These are phyloP conservation scores for Lindbergichthys nudifrons DNA, from an alignment of 2,797 vertebrate species.

Conservation along the genomic window DNA sequence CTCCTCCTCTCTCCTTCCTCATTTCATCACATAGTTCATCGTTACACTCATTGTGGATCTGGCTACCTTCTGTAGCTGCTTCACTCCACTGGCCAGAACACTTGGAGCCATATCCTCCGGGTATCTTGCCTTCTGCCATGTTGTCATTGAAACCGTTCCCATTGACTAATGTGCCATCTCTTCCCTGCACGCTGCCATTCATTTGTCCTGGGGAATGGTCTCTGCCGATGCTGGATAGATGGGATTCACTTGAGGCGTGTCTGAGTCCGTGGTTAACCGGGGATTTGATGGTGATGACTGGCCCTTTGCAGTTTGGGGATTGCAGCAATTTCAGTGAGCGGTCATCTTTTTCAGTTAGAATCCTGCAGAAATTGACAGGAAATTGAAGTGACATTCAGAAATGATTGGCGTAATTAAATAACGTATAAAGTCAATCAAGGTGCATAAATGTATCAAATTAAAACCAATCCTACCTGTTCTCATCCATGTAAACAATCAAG, in stretches of 20 bases:
- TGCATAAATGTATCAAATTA: not conserved
- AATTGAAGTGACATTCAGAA: not conserved
- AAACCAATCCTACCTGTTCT: constrained; percentile 62
- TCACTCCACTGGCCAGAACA: constrained; percentile 54
- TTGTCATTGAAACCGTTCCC: not conserved
- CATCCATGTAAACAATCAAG: constrained; percentile 65
- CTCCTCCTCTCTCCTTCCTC: constrained; percentile 19
- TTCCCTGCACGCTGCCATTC: not conserved
- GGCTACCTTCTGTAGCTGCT: not conserved
- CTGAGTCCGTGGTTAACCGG: constrained; percentile 5
- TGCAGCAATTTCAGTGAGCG: constrained; percentile 35
- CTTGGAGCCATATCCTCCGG: constrained; percentile 3
- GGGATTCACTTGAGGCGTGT: constrained; percentile 1
- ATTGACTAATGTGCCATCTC: not conserved
- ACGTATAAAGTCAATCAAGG: not conserved
- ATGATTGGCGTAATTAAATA: too few species aligned
- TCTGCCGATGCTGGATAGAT: not conserved
- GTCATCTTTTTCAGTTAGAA: constrained; percentile 29
- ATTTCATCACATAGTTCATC: constrained; percentile 35
- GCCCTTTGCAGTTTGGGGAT: constrained; percentile 19
- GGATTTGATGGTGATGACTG: constrained; percentile 6
- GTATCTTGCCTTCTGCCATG: constrained; percentile 6
- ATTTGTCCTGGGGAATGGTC: not conserved
- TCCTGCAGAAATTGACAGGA: constrained; percentile 26
- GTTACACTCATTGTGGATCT: not conserved